A percentile compares a stretch with the other conserved stretches of the same genome.
Conservation (phyloP, 2,113 vertebrate genomes). For the Butorides virescens region DNA sequence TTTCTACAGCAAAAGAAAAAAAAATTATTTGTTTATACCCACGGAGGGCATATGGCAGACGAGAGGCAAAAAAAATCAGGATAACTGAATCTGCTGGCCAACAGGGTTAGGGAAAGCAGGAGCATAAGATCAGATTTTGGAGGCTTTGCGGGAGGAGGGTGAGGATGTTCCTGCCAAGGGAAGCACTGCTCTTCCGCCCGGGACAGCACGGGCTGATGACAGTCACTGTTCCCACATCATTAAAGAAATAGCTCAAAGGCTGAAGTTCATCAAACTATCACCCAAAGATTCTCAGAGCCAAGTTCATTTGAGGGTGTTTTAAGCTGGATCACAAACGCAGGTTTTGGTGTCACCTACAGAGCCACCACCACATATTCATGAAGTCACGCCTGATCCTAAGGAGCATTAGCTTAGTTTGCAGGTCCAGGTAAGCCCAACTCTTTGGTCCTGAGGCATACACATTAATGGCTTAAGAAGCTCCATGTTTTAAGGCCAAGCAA, state of each 20-base stretch:
- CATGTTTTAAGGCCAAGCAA: not conserved
- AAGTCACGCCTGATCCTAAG: not conserved
- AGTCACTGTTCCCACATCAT: accelerated
- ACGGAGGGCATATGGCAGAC: not conserved
- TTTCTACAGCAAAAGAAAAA: not conserved
- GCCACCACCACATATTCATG: not conserved
- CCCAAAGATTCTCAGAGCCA: not conserved
- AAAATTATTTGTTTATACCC: not conserved
- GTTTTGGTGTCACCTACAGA: not conserved
- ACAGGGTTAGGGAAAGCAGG: not conserved
- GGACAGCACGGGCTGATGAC: not conserved
- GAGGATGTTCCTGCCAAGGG: not conserved
- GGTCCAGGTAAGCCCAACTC: not conserved
- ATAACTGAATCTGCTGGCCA: not conserved
- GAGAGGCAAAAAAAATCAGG: not conserved
- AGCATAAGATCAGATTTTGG: not conserved
- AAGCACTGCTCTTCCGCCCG: not conserved
- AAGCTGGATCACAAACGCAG: not conserved
- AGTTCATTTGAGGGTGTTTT: not conserved
- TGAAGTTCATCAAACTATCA: not conserved
- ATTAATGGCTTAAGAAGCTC: not conserved
- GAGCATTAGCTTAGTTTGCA: not conserved
- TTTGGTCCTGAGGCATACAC: not conserved
- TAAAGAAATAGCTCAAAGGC: not conserved
- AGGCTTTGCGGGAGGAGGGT: not conserved